These are phyloP conservation scores for Danio tinwini DNA, from an alignment of 2,797 vertebrate genomes.

Conservation along the genomic window DNA sequence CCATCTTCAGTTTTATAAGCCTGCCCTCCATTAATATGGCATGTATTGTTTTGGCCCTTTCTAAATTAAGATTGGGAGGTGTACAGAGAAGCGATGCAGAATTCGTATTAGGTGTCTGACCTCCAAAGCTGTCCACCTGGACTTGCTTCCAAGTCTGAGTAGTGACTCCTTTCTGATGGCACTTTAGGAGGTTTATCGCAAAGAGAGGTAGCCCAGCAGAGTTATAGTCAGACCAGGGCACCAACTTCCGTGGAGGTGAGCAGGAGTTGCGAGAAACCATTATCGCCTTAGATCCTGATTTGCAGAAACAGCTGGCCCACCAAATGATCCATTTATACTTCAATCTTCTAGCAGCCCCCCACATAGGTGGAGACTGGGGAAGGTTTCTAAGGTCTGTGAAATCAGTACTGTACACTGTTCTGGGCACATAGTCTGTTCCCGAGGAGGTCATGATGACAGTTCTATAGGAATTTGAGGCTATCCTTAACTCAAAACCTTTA, in stretches of 20 bases:
- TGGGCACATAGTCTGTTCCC: neutral
- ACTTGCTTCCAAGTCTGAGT: constrained; percentile 8
- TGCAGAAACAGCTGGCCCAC: neutral
- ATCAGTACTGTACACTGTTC: neutral
- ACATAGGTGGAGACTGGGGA: constrained; percentile 31
- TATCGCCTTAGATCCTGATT: neutral
- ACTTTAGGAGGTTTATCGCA: constrained; percentile 11
- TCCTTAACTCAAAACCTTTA: neutral
- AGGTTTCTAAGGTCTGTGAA: constrained; percentile 7
- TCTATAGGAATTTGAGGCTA: neutral
- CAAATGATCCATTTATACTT: constrained; percentile 12
- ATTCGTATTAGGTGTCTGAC: constrained; percentile 37
- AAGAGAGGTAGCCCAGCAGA: constrained; percentile 2
- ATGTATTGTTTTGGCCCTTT: constrained; percentile 43
- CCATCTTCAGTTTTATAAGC: neutral
- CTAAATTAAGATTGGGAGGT: constrained; percentile 1
- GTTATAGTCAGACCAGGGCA: constrained; percentile 21
- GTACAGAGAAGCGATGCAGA: constrained; percentile 27
- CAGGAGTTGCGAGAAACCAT: neutral
- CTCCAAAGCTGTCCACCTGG: neutral
- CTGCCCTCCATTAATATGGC: constrained; percentile 26
- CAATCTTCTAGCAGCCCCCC: constrained; percentile 8
- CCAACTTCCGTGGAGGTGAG: constrained; percentile 23
- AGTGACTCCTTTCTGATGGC: constrained; percentile 29
- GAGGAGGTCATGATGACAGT: neutral